Evolutionary conservation across 1,140 invertebrate species (phyloP), one percentile per base, ranked within the genome.

Genomic region (Lordiphosa collinella): DNA sequence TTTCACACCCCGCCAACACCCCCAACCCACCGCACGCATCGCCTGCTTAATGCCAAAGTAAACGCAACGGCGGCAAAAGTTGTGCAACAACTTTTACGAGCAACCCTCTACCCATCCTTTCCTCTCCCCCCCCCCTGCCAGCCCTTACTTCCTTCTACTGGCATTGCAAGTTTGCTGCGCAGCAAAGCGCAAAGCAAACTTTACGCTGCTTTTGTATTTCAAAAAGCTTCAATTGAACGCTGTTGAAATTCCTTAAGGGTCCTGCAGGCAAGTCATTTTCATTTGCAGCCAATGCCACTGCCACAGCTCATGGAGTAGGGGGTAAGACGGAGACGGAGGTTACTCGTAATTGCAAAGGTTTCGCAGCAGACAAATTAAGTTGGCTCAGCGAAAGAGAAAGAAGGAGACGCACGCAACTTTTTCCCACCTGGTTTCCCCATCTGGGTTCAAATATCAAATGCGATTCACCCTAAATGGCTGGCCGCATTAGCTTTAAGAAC

Each of bases 161-260:
- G 37, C 16, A 37, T 31, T 69, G 60, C 49, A 80, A 80, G 35
- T 80, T 80, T 66, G 57, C 32, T 44, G 48, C 48, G 57, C 61
- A 64, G 59, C 68, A 59, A 53, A 73, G 74, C 66, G 68, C 75
- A 66, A 60, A 59, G 75, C 54, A 82, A 80, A 80, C 76, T 80
- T 80, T 75, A 60, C 56, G 64, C 75, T 79, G 75, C 75, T 80
- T 70, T 74, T 74, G 61, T 73, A 66, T 59, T 57, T 59, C 75
- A 59, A 62, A 80, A 68, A 79, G 75, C 76, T 80, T 80, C 72
- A 80, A 80, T 80, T 80, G 75, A 80, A 80, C 70, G 50, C 66
- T 70, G 76, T 82, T 82, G 66, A 80, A 80, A 80, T 82, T 80
- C 71, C 75, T 80, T 54, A 55, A 82, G 75, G 71, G 75, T 65